Evolutionary conservation across 1,140 invertebrate genomes (phyloP).

Genomic region (Lasaia peninsularis): DNA sequence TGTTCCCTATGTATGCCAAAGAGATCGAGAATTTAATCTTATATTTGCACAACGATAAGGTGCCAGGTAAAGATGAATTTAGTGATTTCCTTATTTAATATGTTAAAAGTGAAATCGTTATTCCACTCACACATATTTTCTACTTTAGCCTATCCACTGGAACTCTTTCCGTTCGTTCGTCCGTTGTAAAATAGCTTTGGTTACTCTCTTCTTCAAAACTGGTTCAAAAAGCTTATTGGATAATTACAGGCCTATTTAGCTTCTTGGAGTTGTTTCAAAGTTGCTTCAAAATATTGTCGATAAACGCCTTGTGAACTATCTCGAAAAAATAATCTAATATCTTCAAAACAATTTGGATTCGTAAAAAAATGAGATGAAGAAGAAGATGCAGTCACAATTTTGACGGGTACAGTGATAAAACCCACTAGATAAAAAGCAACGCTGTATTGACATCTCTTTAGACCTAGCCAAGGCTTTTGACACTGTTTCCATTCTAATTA

Average conservation of each 20-base stretch:
- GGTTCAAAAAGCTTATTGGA: conserved; percentile 25
- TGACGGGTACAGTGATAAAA: conserved; percentile 14
- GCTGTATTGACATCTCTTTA: conserved; percentile 20
- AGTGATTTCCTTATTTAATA: conserved; percentile 20
- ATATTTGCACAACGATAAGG: conserved; percentile 19
- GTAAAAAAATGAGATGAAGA: conserved; percentile 22
- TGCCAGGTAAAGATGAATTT: conserved; percentile 20
- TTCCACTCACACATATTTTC: conserved; percentile 19
- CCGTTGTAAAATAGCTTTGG: conserved; percentile 27
- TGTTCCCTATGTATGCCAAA: conserved; percentile 19
- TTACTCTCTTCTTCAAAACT: conserved; percentile 37
- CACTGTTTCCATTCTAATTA: conserved; percentile 22
- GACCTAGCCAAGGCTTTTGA: conserved; percentile 28
- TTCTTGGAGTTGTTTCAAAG: conserved; percentile 36
- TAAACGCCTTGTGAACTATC: conserved; percentile 25
- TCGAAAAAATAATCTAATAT: conserved; percentile 28
- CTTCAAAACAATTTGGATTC: conserved; percentile 34
- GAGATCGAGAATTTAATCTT: conserved; percentile 20
- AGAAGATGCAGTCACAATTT: conserved; percentile 28
- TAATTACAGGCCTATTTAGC: conserved; percentile 44
- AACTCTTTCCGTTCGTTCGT: conserved; percentile 14
- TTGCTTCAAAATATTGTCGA: conserved; percentile 41
- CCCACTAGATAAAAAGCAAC: conserved; percentile 14
- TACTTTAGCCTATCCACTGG: conserved; percentile 22
- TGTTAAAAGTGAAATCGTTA: conserved; percentile 22